Evolutionary conservation across 2,888 invertebrate species (phyloP).

Genomic region (Acleris sparsana): DNA sequence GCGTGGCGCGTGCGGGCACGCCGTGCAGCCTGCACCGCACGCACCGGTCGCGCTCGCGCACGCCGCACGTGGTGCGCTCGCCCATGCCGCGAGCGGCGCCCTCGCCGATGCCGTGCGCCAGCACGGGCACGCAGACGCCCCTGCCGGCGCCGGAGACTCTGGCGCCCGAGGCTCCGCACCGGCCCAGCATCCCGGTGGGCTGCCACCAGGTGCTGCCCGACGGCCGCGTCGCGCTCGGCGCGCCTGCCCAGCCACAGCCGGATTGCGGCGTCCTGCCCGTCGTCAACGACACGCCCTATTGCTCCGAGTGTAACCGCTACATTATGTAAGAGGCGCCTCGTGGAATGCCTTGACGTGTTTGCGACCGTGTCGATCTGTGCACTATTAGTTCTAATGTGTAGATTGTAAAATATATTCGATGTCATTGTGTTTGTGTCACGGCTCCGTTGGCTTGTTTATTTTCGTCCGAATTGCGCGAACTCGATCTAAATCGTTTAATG

Average conservation of each 20-base stretch:
- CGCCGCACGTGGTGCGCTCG: slow-evolving; percentile 70
- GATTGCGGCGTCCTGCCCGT: slow-evolving; percentile 65
- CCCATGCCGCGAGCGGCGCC: slow-evolving; percentile 59
- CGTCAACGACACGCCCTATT: slow-evolving; percentile 85
- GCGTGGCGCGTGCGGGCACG: slow-evolving; percentile 88
- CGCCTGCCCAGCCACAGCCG: slow-evolving; percentile 55
- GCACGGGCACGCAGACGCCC: slow-evolving; percentile 74
- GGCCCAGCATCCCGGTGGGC: slow-evolving; percentile 81
- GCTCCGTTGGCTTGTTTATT: slow-evolving; percentile 44
- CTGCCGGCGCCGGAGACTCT: slow-evolving; percentile 55
- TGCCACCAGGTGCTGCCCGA: slow-evolving; percentile 79
- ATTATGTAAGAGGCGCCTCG: slow-evolving; percentile 91
- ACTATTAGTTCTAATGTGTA: slow-evolving; percentile 62
- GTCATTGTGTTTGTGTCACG: slow-evolving; percentile 53
- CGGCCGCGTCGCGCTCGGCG: slow-evolving; percentile 78
- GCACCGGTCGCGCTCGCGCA: slow-evolving; percentile 74
- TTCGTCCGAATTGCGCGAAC: slow-evolving; percentile 17
- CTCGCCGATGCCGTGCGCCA: slow-evolving; percentile 56
- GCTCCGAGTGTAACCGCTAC: slow-evolving; percentile 93
- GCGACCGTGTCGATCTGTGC: slow-evolving; percentile 82
- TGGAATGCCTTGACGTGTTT: slow-evolving; percentile 79
- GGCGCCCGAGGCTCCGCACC: slow-evolving; percentile 67
- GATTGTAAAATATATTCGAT: slow-evolving; percentile 58
- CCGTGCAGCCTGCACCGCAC: slow-evolving; percentile 83
- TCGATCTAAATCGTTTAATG: slow-evolving; percentile 30